Percentiles rank a stretch among this genome's conserved stretches.
phyloP scores from a whole-genome alignment of 2,113 vertebrate genomes.

The Spheniscus mendiculus region DNA sequence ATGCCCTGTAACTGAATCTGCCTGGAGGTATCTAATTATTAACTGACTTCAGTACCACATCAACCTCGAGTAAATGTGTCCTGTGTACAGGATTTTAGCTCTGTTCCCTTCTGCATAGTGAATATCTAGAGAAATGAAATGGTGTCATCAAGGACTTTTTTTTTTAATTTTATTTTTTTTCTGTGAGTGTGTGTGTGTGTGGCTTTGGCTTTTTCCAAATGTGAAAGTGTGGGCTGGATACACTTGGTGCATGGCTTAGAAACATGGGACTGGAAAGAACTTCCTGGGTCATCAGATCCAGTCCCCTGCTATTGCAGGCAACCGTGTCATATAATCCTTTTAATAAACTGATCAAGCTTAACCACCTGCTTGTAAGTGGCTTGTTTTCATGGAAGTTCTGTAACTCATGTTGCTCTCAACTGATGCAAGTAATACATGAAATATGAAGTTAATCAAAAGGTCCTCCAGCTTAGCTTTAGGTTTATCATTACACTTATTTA shows the following conservation, averaged over 20 bases:
- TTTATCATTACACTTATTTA: slow-evolving; percentile 50
- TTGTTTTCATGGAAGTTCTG: slow-evolving; percentile 71
- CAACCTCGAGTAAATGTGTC: slow-evolving; percentile 66
- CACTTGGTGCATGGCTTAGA: slow-evolving; percentile 66
- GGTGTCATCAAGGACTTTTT: slow-evolving; percentile 6
- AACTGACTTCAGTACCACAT: slow-evolving; percentile 69
- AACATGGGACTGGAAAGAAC: slow-evolving; percentile 67
- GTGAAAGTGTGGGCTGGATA: slow-evolving; percentile 66
- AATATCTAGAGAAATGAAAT: slow-evolving; percentile 57
- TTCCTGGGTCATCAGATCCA: slow-evolving; percentile 69
- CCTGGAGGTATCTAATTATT: slow-evolving; percentile 74
- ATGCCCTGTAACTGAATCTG: slow-evolving; percentile 70
- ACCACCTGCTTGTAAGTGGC: slow-evolving; percentile 72
- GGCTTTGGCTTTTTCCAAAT: slow-evolving; percentile 66
- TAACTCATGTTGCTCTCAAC: slow-evolving; percentile 66
- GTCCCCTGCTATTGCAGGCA: slow-evolving; percentile 70
- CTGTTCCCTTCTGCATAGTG: slow-evolving; percentile 65
- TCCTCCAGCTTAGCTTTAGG: slow-evolving; percentile 65
- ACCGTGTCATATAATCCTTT: slow-evolving; percentile 68
- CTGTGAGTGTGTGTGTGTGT: slow-evolving; percentile 10
- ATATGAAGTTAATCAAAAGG: slow-evolving; percentile 72
- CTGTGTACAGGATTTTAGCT: slow-evolving; percentile 65
- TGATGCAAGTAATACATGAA: slow-evolving; percentile 66
- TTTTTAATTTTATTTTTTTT: background rate
- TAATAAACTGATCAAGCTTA: slow-evolving; percentile 73